Conservation (phyloP, 2,113 vertebrate genomes). For the Holacanthus passer region DNA sequence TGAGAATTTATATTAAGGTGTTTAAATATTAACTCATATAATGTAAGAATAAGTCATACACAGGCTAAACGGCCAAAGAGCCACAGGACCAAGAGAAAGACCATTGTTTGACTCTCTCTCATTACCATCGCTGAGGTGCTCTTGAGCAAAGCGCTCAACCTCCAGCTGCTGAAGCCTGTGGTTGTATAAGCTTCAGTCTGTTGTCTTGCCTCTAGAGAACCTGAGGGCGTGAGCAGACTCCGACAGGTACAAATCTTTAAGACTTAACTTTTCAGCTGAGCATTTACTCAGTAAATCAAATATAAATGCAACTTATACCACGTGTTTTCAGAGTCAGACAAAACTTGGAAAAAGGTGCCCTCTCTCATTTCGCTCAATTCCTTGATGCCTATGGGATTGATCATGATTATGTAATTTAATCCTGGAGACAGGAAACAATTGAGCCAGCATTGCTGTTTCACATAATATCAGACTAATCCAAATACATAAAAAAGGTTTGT, state of each 20-base stretch:
- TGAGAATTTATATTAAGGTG: neutral
- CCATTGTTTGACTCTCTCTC: neutral
- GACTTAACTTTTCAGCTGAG: neutral
- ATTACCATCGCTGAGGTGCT: neutral
- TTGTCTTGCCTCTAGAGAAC: neutral
- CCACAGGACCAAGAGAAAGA: neutral
- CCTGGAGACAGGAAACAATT: no score
- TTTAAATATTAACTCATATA: conserved; percentile 6
- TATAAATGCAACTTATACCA: neutral
- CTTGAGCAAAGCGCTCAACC: neutral
- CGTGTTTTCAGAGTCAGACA: no score
- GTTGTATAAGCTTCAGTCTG: neutral
- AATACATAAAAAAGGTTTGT: no score
- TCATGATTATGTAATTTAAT: no score
- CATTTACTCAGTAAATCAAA: no score
- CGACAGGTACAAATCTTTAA: neutral
- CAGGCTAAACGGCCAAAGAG: neutral
- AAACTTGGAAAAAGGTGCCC: no score
- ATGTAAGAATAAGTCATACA: neutral
- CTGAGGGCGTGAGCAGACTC: neutral
- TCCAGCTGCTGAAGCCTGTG: neutral
- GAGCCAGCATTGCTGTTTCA: no score
- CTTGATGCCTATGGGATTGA: no score
- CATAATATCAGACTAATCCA: no score
- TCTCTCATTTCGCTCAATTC: no score